These are phyloP conservation scores for Drosophila malerkotliana DNA, from an alignment of 1,140 invertebrate species.

Conservation along the genomic window DNA sequence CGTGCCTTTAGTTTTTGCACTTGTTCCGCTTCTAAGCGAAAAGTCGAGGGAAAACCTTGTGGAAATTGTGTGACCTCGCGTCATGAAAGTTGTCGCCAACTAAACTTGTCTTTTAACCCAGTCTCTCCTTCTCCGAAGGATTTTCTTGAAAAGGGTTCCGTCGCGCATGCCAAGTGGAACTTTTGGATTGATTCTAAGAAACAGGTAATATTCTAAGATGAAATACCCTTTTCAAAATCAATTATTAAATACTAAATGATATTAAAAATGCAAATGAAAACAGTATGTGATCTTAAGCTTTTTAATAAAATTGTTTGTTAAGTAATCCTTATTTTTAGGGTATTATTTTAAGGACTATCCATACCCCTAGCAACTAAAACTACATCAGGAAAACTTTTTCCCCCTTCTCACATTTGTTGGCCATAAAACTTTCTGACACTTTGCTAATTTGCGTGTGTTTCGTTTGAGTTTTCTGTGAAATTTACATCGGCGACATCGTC, in stretches of 20 bases:
- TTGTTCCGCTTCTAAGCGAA: constrained; percentile 49
- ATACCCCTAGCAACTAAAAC: constrained; percentile 17
- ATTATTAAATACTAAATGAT: too few species aligned
- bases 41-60: constrained; percentile 40
- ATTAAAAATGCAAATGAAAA: too few species aligned
- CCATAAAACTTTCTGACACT: constrained; percentile 39
- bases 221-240: constrained; percentile 29
- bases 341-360: neutral
- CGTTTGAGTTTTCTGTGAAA: constrained; percentile 34
- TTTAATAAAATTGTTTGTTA: neutral
- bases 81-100: constrained; percentile 63
- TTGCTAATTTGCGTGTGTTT: constrained; percentile 44
- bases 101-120: constrained; percentile 30
- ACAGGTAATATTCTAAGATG: constrained; percentile 11
- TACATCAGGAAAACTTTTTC: constrained; percentile 33
- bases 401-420: constrained; percentile 14
- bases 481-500: constrained; percentile 36
- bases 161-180: constrained; percentile 51
- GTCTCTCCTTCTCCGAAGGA: constrained; percentile 1
- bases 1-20: constrained; percentile 74
- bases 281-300: neutral
- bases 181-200: constrained; percentile 42
- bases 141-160: constrained; percentile 17
- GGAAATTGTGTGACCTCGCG: constrained; percentile 75
- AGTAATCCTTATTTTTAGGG: neutral